phyloP scores from a whole-genome alignment of 2,113 vertebrate genomes.

The Hassar affinis region DNA sequence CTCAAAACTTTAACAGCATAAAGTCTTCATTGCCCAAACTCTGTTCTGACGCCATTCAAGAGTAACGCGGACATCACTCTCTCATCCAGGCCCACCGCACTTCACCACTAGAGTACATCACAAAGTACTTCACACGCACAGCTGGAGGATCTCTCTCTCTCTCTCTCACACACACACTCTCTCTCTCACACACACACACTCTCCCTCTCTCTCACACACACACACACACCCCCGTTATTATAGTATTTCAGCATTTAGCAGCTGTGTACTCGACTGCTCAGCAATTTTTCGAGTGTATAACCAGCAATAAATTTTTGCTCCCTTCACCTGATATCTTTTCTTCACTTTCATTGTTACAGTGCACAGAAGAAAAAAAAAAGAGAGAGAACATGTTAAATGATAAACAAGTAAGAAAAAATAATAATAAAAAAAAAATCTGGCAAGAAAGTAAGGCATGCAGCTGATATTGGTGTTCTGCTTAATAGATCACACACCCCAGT shows the following conservation, averaged over 20 bases:
- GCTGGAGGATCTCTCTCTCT: not conserved
- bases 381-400: conserved; percentile 39
- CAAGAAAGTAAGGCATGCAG: conserved; percentile 68
- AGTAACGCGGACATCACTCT: conserved; percentile 59
- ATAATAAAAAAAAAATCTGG: conserved; percentile 55
- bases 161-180: not conserved
- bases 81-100: conserved; percentile 63
- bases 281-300: not conserved
- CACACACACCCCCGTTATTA: conserved; percentile 18
- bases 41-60: conserved; percentile 64
- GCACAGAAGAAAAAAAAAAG: conserved; percentile 51
- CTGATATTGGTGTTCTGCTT: conserved; percentile 46
- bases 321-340: not conserved
- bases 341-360: conserved; percentile 55
- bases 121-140: conserved; percentile 24
- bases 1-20: conserved; percentile 62
- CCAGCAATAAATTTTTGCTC: not conserved
- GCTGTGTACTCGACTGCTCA: conserved; percentile 17
- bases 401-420: conserved; percentile 44
- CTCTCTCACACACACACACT: conserved; percentile 29
- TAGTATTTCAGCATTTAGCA: conserved; percentile 44
- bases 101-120: conserved; percentile 21
- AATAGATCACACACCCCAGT: not conserved
- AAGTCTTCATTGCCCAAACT: conserved; percentile 61
- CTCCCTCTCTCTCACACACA: not conserved